These are phyloP conservation scores for Petaurus breviceps DNA, from an alignment of 2,113 vertebrate genomes.

Conservation along the genomic window DNA sequence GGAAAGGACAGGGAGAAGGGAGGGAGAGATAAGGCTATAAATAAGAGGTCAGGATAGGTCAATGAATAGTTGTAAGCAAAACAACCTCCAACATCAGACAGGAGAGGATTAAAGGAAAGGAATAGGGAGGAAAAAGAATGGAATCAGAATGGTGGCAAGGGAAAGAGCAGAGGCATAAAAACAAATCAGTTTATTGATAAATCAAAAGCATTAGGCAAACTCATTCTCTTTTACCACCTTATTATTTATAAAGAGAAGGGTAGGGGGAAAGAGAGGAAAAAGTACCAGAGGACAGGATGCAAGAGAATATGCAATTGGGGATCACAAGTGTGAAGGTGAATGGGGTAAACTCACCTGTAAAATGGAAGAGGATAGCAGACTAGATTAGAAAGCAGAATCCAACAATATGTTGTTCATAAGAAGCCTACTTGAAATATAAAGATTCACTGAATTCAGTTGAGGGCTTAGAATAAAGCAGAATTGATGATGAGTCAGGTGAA, in stretches of 20 bases:
- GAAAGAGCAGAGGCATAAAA: background rate
- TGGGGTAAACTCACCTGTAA: background rate
- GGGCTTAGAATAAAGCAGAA: background rate
- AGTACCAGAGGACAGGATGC: background rate
- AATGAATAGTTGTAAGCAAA: background rate
- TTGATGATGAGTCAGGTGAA: background rate
- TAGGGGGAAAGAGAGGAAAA: background rate
- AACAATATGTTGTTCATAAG: background rate
- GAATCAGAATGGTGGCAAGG: background rate
- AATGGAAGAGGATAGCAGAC: background rate
- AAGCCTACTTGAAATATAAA: background rate
- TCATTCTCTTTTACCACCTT: background rate
- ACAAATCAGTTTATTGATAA: background rate
- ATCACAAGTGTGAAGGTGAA: background rate
- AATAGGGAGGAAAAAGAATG: background rate
- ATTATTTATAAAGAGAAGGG: background rate
- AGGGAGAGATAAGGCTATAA: background rate
- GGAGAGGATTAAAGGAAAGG: background rate
- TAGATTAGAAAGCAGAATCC: background rate
- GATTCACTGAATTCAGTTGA: background rate
- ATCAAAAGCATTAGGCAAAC: background rate
- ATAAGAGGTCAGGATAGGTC: background rate
- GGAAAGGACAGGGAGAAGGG: background rate
- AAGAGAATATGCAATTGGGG: background rate
- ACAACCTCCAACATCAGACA: background rate